Evolutionary conservation across 2,113 vertebrate genomes (phyloP).

Genomic region (Paraplagusia blochii): DNA sequence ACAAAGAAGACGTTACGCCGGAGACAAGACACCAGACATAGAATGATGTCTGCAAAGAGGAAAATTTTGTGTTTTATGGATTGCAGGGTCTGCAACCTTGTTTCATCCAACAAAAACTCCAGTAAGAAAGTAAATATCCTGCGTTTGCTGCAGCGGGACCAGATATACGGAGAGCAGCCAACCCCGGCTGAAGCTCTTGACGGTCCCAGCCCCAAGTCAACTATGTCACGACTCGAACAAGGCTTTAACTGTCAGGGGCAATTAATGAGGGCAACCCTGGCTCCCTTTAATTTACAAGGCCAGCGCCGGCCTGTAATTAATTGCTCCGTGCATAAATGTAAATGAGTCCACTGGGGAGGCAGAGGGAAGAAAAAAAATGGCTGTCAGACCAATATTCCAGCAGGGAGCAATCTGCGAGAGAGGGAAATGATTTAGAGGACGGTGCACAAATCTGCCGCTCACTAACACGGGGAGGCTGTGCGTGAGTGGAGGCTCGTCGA

Average conservation of each 20-base stretch:
- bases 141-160: conserved; percentile 28
- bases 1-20: conserved; percentile 26
- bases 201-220: conserved; percentile 41
- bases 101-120: background rate
- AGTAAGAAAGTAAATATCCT: conserved; percentile 1
- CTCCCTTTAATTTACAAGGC: conserved; percentile 66
- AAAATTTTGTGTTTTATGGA: background rate
- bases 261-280: conserved; percentile 64
- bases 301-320: conserved; percentile 66
- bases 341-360: conserved; percentile 61
- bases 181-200: conserved; percentile 8
- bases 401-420: conserved; percentile 68
- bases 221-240: conserved; percentile 58
- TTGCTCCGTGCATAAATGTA: conserved; percentile 71
- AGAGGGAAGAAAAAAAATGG: conserved; percentile 22
- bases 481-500: conserved; percentile 35
- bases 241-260: conserved; percentile 63
- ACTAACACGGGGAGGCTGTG: conserved; percentile 19
- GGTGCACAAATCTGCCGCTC: conserved; percentile 62
- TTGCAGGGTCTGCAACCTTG: background rate
- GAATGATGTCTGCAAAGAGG: conserved; percentile 15
- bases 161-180: conserved; percentile 34
- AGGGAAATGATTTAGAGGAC: conserved; percentile 72
- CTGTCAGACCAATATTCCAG: conserved; percentile 64
- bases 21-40: conserved; percentile 29